These are phyloP conservation scores for Euzophera pinguis DNA, from an alignment of 2,888 invertebrate species.

Conservation along the genomic window DNA sequence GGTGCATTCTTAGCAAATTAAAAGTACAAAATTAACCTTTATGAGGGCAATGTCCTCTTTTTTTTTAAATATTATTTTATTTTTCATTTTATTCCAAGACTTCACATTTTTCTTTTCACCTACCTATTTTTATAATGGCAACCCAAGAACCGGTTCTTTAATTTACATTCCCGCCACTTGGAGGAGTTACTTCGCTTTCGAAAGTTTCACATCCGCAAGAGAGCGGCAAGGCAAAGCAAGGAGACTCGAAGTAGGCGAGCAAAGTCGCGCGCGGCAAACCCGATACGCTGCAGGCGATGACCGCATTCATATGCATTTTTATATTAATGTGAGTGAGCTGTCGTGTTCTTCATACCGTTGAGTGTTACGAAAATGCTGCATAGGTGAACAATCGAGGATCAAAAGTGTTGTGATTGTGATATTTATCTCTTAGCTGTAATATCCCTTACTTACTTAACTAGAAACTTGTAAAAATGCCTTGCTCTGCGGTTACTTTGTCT, in stretches of 20 bases:
- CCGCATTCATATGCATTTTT: slow-evolving; percentile 76
- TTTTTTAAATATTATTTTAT: too few relatives aligned
- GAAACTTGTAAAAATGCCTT: slow-evolving; percentile 87
- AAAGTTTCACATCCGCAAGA: slow-evolving; percentile 80
- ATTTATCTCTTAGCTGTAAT: slow-evolving; percentile 47
- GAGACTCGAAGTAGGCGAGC: slow-evolving; percentile 56
- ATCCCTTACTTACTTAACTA: slow-evolving; percentile 48
- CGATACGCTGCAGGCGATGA: slow-evolving; percentile 77
- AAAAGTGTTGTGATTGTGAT: slow-evolving; percentile 76
- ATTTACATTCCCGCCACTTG: slow-evolving; percentile 76
- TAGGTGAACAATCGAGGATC: slow-evolving; percentile 65
- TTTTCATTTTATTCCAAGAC: too few relatives aligned
- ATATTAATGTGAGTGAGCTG: slow-evolving; percentile 72
- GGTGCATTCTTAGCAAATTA: neutral
- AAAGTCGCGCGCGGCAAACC: slow-evolving; percentile 75
- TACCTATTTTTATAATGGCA: slow-evolving; percentile 36
- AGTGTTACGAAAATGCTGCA: slow-evolving; percentile 76
- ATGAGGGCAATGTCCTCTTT: too few relatives aligned
- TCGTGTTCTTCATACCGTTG: slow-evolving; percentile 68
- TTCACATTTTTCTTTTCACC: too few relatives aligned
- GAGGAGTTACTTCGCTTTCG: slow-evolving; percentile 72
- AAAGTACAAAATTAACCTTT: too few relatives aligned
- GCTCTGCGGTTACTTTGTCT: slow-evolving; percentile 96
- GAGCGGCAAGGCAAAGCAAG: slow-evolving; percentile 65
- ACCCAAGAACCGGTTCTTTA: slow-evolving; percentile 61